Percentiles rank a stretch among this genome's conserved stretches.
Evolutionary conservation across 1,140 invertebrate genomes (phyloP).

Genomic region (Lordiphosa stackelbergi): DNA sequence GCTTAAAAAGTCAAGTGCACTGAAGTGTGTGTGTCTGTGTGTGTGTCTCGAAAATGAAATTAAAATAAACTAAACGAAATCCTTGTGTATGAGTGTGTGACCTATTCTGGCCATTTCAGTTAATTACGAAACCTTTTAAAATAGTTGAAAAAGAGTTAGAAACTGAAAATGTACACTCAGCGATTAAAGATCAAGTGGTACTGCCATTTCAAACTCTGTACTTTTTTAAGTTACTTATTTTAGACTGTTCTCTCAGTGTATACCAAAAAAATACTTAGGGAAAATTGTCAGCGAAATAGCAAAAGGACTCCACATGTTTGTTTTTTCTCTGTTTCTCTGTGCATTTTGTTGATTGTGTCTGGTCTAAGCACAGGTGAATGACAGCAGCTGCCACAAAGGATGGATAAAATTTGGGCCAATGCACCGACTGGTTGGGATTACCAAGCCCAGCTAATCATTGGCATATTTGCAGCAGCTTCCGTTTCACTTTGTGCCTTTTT

Average conservation of each 20-base stretch:
- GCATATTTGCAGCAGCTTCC: constrained; percentile 38
- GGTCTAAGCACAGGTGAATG: constrained; percentile 47
- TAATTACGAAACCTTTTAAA: constrained; percentile 53
- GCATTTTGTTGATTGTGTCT: constrained; percentile 65
- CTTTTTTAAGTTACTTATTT: too few species aligned
- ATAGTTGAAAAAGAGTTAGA: constrained; percentile 6
- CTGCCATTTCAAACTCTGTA: too few species aligned
- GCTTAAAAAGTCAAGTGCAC: neutral
- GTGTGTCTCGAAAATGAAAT: constrained; percentile 46
- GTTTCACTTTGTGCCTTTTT: constrained; percentile 1
- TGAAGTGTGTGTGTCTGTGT: neutral
- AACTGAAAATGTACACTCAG: neutral
- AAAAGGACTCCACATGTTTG: constrained; percentile 3
- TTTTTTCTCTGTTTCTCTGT: constrained; percentile 12
- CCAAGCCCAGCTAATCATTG: constrained; percentile 50
- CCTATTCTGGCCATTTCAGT: constrained; percentile 56
- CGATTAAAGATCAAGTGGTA: too few species aligned
- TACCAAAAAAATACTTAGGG: constrained; percentile 20
- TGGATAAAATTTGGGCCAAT: constrained; percentile 34
- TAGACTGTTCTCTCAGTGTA: too few species aligned
- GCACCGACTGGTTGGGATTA: constrained; percentile 30
- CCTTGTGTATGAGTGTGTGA: constrained; percentile 37
- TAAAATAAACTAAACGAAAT: constrained; percentile 60
- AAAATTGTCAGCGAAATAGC: constrained; percentile 17
- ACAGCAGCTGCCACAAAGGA: constrained; percentile 41